Evolutionary conservation across 2,113 vertebrate species (phyloP).

Genomic region (Chauna torquata): DNA sequence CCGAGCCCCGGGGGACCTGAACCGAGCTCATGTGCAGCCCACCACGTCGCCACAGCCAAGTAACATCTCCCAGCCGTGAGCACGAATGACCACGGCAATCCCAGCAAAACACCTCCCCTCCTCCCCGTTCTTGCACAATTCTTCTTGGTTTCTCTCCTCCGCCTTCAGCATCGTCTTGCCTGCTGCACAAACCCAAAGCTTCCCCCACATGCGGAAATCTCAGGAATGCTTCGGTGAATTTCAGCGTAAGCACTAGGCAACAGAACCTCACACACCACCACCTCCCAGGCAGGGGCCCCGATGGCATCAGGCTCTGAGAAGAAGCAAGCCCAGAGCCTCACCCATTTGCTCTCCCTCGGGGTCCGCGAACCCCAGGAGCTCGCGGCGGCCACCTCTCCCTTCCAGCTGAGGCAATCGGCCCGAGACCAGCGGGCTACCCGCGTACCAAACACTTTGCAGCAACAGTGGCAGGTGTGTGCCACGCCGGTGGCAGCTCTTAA

Average conservation of each 20-base stretch:
- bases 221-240: neutral
- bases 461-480: neutral
- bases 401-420: neutral
- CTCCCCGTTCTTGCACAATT: neutral
- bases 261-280: neutral
- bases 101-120: neutral
- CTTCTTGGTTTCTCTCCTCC: neutral
- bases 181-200: neutral
- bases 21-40: neutral
- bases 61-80: neutral
- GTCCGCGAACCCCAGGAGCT: neutral
- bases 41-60: neutral
- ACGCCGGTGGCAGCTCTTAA: neutral
- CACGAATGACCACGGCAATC: neutral
- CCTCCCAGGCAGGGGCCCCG: neutral
- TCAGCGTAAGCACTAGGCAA: neutral
- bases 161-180: neutral
- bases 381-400: neutral
- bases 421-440: neutral
- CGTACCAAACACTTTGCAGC: neutral
- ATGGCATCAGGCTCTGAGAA: neutral
- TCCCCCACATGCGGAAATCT: neutral
- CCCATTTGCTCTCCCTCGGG: neutral
- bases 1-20: fast-evolving
- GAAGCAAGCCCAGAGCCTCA: neutral